Conservation (phyloP, 2,797 vertebrate species). For the Craterocephalus amniculus region DNA sequence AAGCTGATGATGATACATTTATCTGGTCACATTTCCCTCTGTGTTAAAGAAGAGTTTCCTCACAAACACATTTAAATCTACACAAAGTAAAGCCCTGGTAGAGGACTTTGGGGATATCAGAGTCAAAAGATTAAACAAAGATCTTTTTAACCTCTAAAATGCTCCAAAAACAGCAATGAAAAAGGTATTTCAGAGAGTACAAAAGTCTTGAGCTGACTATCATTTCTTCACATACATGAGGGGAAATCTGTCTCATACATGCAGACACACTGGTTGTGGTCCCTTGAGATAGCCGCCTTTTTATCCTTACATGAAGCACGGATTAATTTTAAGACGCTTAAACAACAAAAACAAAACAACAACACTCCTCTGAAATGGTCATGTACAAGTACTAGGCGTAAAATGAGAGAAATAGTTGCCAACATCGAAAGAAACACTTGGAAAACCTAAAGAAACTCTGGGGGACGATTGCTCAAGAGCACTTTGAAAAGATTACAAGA, state of each 20-base stretch:
- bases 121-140: too few species aligned
- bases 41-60: too few species aligned
- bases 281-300: not conserved
- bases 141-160: too few species aligned
- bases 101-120: too few species aligned
- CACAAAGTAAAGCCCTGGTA: too few species aligned
- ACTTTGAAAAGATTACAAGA: not conserved
- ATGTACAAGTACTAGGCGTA: not conserved
- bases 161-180: not conserved
- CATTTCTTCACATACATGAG: not conserved
- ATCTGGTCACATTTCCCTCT: too few species aligned
- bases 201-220: not conserved
- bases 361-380: not conserved
- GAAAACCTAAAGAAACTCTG: too few species aligned
- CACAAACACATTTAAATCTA: too few species aligned
- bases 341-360: not conserved
- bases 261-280: not conserved
- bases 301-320: not conserved
- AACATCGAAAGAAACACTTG: not conserved
- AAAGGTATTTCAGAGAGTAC: not conserved
- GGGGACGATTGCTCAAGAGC: not conserved
- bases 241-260: not conserved
- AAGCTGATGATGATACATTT: too few species aligned
- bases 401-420: not conserved
- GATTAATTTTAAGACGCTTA: not conserved